These are phyloP conservation scores for Grammomys surdaster DNA, from an alignment of 2,113 vertebrate species.

Conservation along the genomic window DNA sequence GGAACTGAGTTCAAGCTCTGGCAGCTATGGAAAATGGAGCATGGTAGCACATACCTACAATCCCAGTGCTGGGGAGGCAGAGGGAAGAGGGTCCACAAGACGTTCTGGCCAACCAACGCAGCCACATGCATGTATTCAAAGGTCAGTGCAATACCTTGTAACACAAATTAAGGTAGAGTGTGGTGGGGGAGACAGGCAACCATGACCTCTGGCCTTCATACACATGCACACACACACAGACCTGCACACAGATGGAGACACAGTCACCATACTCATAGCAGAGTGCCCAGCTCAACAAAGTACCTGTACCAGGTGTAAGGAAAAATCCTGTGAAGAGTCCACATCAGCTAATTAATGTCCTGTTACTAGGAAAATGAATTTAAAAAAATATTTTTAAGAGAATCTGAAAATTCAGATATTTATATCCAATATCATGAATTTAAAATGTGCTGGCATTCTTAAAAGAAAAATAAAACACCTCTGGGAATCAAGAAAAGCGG, in stretches of 20 bases:
- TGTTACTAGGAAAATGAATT: not conserved
- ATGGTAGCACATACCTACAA: not conserved
- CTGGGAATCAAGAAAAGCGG: constrained; percentile 27
- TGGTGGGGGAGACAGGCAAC: not conserved
- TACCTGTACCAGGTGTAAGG: not conserved
- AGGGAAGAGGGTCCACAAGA: not conserved
- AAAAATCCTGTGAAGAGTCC: not conserved
- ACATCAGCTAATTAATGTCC: not conserved
- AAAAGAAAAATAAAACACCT: not conserved
- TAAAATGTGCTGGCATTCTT: constrained; percentile 39
- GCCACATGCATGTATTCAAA: not conserved
- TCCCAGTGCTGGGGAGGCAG: too few species aligned
- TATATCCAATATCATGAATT: not conserved
- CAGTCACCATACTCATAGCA: not conserved
- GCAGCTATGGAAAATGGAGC: not conserved
- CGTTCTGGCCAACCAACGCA: not conserved
- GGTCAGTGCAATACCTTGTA: not conserved
- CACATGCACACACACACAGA: not conserved
- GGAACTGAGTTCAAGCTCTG: not conserved
- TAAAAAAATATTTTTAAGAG: not conserved
- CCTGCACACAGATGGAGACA: not conserved
- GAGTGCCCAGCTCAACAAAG: accelerated
- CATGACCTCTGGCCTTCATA: not conserved
- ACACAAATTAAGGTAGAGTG: not conserved
- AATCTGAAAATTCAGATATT: constrained; percentile 15